Base-by-base conservation (phyloP, 2,888 invertebrate species). In the Cheilosia variabilis region DNA sequence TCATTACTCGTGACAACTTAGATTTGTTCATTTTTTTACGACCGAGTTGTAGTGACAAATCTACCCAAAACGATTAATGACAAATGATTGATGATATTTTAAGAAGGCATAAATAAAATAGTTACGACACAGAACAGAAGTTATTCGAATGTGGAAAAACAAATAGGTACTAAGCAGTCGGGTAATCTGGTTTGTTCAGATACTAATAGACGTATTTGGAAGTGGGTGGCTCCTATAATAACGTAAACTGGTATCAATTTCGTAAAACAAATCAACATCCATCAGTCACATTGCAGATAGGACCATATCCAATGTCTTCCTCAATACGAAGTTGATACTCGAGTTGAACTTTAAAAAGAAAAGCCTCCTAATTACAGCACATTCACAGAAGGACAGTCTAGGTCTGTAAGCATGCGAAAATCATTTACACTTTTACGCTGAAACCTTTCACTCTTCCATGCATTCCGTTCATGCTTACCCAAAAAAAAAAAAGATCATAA, bases 361-460 rank as follows among this genome's bases (percentile, higher is more conserved):
- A 79, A 75, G 63, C 79, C 22, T 65, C 52, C 58, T 65, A 47
- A 10, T 68, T 84, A 75, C 73, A 79, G 69, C 58, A 84, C 75
- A 79, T 83, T 45, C 43, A 72, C 43, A n/a, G 45, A 7, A 37
- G 13, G 24, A 52, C 13, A 63, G 31, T 65, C n/a, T 50, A 57
- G 47, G 24, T 58, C 17, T 52, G 34, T 66, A 77, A 66, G 60
- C 84, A 84, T 84, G 84, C 79, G 27, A 34, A 62, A 72, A 17
- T 15, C 58, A 58, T 55, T 72, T 77, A 53, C 58, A 55, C 24
- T 31, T 66, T 31, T 63, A 37, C 27, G 53, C 52, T 53, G 17
- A 4, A 5, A 69, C 65, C 53, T 17, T 55, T 45, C n/a, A 55
- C 63, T 71, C 65, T 55, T 58, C 62, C 78, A 79, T 83, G 78